Evolutionary conservation across 1,140 invertebrate genomes (phyloP), one percentile per base, ranked within the genome.

Genomic region (Drosophila subobscura): DNA sequence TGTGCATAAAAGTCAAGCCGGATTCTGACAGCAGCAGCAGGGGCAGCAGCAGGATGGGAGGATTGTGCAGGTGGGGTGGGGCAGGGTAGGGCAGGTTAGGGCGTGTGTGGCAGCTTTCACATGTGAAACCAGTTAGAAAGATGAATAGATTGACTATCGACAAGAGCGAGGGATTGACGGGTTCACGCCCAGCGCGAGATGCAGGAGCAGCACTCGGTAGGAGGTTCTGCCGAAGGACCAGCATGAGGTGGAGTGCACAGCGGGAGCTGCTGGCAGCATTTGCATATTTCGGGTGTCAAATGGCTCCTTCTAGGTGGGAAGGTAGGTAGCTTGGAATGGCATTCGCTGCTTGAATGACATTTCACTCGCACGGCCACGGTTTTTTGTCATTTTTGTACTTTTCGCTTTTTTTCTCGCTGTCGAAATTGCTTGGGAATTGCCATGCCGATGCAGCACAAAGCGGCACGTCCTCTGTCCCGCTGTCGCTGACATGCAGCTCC

Each of bases 1-100:
- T 90, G 86, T 90, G 86, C 86, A 90, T 90, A 79, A 90, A 79
- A 90, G 86, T 90, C 84, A 89, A 81, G 76, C 83, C 54, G 67
- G 77, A 78, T 74, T 60, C 60, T 57, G 59, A 54, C 67, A 65
- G 57, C 59, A 51, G 37, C 72, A 33, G 54, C 51, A 47, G 53
- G 10, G 14, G 64, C 14, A 44, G 20, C 55, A 27, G 45, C 27
- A 54, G 58, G 37, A 20, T n/a, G 29, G 58, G 46, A 33, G 29
- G 44, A 63, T 68, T 47, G 40, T 50, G 47, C 25, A 55, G 58
- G 49, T 29, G 41, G 10, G 33, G 4, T 12, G 3, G 49, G 40
- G 57, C 73, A 77, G n/a, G n/a, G n/a, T n/a, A n/a, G n/a, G n/a
- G n/a, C n/a, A n/a, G n/a, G n/a, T n/a, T n/a, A n/a, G n/a, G n/a